Evolutionary conservation across 2,113 vertebrate species (phyloP).

Genomic region (Colinus virginianus): DNA sequence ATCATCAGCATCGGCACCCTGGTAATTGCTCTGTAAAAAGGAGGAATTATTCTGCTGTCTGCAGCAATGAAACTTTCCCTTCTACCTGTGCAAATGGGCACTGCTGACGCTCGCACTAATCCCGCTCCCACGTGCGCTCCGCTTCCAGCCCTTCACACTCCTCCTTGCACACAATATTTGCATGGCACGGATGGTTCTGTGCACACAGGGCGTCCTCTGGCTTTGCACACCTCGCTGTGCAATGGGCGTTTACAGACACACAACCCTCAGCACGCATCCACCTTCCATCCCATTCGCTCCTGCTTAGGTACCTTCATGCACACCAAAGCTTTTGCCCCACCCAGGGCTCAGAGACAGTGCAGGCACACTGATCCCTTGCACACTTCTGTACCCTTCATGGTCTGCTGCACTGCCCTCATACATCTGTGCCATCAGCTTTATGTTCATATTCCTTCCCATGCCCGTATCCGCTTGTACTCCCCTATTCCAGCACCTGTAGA

Average conservation of each 20-base stretch:
- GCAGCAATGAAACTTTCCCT: conserved; percentile 12
- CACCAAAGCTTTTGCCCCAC: not conserved
- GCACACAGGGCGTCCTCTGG: not conserved
- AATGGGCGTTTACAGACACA: not conserved
- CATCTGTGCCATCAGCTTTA: not conserved
- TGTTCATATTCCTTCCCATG: not conserved
- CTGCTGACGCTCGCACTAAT: not conserved
- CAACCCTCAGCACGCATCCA: rapidly evolving
- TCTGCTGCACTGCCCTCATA: rapidly evolving
- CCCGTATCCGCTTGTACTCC: rapidly evolving
- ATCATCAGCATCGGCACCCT: conserved; percentile 38
- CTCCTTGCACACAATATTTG: not conserved
- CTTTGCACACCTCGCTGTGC: not conserved
- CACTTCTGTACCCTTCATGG: not conserved
- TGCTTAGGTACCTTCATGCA: not conserved
- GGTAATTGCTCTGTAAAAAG: conserved; percentile 64
- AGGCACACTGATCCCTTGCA: not conserved
- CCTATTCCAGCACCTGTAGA: not conserved
- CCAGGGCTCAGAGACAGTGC: not conserved
- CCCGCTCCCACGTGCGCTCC: not conserved
- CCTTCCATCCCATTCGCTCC: not conserved
- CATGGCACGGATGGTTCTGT: rapidly evolving
- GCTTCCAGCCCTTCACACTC: not conserved
- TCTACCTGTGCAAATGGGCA: conserved; percentile 25
- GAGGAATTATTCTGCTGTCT: conserved; percentile 58